Base-by-base conservation (phyloP, 2,113 vertebrate genomes). In the Speoplatyrhinus poulsoni region DNA sequence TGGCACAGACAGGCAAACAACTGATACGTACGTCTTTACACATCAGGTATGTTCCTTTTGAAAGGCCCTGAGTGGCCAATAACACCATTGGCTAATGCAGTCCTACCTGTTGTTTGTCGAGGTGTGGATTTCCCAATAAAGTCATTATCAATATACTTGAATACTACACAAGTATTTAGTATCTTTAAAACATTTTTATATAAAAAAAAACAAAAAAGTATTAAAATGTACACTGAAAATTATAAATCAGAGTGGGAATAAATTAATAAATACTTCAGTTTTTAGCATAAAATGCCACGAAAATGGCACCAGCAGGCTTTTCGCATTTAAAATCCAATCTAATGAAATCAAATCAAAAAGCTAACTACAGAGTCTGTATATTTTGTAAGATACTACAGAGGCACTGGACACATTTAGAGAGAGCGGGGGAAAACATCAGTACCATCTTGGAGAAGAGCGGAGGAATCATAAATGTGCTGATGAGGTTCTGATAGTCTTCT, bases 231-330 rank as follows among this genome's bases (percentile, higher is more conserved):
- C 75, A 69, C 79, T 83, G 76, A 80, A 84, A 82, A 85, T 81
- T 85, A 32, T 5, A 84, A 84, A 81, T 59, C 66, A 70, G 75
- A 77, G 78, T 59, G 79, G 69, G 72, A 87, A 89, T 89, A 89
- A 90, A 89, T 87, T 83, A 86, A 77, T 82, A 87, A 85, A 86
- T 88, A 89, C 73, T 80, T 78, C 68, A 12, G 75, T 77, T 80
- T 49, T 83, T 73, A 81, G 82, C 71, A 84, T 85, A 87, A 52
- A 69, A 75, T 70, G 65, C 79, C 78, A 82, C 81, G 72, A 33
- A 59, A 16, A 33, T 15, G 46, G 55, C 26, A 55, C 73, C 26
- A 80, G 67, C 67, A 76, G 79, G 72, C 75, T 75, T 75, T 81
- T 70, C 82, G 62, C 57, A 60, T 62, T 59, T 69, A 57, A 75